phyloP scores from a whole-genome alignment of 2,888 invertebrate species.

The Microplitis manilae region DNA sequence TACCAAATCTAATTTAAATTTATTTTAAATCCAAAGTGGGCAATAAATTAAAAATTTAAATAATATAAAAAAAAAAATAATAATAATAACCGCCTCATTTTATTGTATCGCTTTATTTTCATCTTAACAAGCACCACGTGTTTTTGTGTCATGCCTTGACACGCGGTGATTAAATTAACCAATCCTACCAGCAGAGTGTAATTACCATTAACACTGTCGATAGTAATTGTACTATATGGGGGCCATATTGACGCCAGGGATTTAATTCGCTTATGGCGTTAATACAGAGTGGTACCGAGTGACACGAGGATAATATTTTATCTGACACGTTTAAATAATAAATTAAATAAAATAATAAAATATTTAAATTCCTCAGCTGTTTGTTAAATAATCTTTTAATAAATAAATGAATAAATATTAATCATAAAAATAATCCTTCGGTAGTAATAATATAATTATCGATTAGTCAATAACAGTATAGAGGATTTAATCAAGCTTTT shows the following conservation, averaged over 20 bases:
- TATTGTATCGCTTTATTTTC: background rate
- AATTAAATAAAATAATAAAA: background rate
- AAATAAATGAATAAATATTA: background rate
- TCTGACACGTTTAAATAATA: background rate
- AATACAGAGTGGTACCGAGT: conserved; percentile 31
- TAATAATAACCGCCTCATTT: too few relatives aligned
- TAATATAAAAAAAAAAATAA: too few relatives aligned
- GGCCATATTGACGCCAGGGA: conserved; percentile 22
- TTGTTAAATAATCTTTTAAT: background rate
- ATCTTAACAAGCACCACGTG: conserved; percentile 9
- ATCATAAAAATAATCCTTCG: too few relatives aligned
- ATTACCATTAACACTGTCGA: conserved; percentile 27
- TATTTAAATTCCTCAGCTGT: background rate
- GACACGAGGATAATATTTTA: conserved; percentile 15
- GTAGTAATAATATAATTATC: too few relatives aligned
- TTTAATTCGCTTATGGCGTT: conserved; percentile 17
- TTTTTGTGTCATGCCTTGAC: conserved; percentile 23
- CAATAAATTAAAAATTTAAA: too few relatives aligned
- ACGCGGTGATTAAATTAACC: conserved; percentile 36
- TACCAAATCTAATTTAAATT: too few relatives aligned
- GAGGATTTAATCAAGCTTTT: background rate
- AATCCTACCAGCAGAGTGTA: conserved; percentile 18
- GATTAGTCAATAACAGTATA: background rate
- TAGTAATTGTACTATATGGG: conserved; percentile 16
- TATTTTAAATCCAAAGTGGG: too few relatives aligned